phyloP scores from a whole-genome alignment of 2,888 invertebrate genomes.

The Aphrophora alni region DNA sequence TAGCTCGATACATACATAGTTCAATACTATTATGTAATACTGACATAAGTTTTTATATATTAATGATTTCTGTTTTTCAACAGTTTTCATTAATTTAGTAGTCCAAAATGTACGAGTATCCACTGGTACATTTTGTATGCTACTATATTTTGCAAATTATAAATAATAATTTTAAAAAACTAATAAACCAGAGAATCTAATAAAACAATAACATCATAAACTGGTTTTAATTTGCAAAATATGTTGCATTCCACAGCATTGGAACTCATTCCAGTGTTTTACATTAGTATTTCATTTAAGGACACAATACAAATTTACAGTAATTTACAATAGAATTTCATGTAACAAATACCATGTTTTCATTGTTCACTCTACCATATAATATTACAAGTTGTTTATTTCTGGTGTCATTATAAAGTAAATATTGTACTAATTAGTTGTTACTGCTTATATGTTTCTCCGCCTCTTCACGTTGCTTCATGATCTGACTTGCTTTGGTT shows the following conservation, averaged over 20 bases:
- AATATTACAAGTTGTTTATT: conserved; percentile 38
- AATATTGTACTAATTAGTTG: conserved; percentile 40
- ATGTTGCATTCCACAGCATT: conserved; percentile 23
- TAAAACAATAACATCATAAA: conserved; percentile 28
- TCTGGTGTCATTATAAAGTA: conserved; percentile 42
- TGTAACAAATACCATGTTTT: conserved; percentile 38
- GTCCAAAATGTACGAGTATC: conserved; percentile 15
- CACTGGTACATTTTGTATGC: conserved; percentile 29
- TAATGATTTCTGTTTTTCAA: background rate
- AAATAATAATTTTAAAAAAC: conserved; percentile 19
- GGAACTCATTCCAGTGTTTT: conserved; percentile 9
- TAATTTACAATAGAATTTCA: conserved; percentile 40
- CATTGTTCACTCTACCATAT: conserved; percentile 39
- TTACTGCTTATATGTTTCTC: conserved; percentile 34
- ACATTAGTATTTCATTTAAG: conserved; percentile 30
- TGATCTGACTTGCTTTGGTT: conserved; percentile 1
- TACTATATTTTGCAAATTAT: conserved; percentile 41
- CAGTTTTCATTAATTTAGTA: background rate
- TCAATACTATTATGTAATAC: conserved; percentile 43
- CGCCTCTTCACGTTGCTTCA: background rate
- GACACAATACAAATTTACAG: conserved; percentile 32
- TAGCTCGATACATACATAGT: conserved; percentile 43
- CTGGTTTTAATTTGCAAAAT: conserved; percentile 42
- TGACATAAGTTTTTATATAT: conserved; percentile 28
- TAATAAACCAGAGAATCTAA: conserved; percentile 29